Base-by-base conservation (phyloP, 2,797 vertebrate genomes). In the Taenioides sp. region DNA sequence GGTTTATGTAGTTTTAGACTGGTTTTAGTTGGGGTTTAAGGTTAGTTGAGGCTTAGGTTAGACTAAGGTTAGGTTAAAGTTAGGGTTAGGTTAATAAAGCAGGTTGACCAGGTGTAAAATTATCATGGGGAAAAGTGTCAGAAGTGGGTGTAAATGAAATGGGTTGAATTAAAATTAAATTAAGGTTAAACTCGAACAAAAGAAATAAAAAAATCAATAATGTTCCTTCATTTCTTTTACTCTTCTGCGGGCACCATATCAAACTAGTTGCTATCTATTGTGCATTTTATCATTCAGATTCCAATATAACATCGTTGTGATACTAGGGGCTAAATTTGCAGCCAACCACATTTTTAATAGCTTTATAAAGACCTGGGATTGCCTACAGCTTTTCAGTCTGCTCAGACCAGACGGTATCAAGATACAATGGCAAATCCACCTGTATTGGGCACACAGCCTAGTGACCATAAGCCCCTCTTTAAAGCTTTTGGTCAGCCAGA, bases 31-130 rank as follows among this genome's bases (percentile, higher is more conserved):
- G 23, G 84, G 85, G 80, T 81, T 27, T 27, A 27, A 27, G 25
- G 91, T 92, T 94, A 88, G 86, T 88, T 85, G 76, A 75, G 89
- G 91, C 92, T 94, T 76, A 88, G 84, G 88, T 90, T 84, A 78
- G 84, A 85, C 81, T 65, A 83, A 80, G 66, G 81, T 91, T 88
- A 88, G 87, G 80, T 85, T 85, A 75, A 84, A 78, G 87, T 76
- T 72, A 68, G 75, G 61, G 14, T 49, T 67, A 70, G 71, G 76
- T 70, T 67, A 72, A 77, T 95, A 89, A 94, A 95, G 95, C 93
- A 90, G 92, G 90, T 86, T 90, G 86, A 75, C 92, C 78, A 88
- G 89, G 86, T 87, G 77, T 50, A 81, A 85, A 37, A 37, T 37
- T 1, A 37, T 37, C 87, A 34, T 47, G 75, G 83, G 18, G 74